Conservation (phyloP, 2,888 invertebrate species). For the Meteorus colon region DNA sequence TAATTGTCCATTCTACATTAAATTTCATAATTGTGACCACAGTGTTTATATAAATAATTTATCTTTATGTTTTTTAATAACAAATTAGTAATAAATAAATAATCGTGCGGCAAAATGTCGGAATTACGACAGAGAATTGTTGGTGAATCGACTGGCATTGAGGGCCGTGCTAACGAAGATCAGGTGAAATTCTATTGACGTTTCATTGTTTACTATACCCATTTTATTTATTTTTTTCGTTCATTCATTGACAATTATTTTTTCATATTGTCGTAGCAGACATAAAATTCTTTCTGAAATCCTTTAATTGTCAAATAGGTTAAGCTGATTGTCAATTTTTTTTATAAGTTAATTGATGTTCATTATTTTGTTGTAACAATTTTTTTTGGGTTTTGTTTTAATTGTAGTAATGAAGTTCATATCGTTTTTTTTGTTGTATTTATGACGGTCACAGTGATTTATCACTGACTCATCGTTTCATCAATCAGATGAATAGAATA, state of each 20-base stretch:
- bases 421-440: neutral
- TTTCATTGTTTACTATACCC: conserved; percentile 40
- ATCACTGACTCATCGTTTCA: neutral
- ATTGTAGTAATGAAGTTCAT: neutral
- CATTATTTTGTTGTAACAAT: neutral
- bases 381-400: neutral
- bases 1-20: conserved; percentile 60
- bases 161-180: conserved; percentile 67
- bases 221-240: neutral
- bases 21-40: conserved; percentile 54
- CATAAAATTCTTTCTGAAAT: conserved; percentile 11
- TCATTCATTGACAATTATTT: conserved; percentile 10
- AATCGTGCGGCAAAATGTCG: conserved; percentile 60
- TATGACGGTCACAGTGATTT: conserved; percentile 19
- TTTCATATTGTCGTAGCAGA: neutral
- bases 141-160: conserved; percentile 60
- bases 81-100: conserved; percentile 22
- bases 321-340: neutral
- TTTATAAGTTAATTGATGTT: neutral
- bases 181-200: conserved; percentile 60
- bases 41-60: conserved; percentile 52
- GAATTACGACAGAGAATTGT: conserved; percentile 67
- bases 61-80: conserved; percentile 38
- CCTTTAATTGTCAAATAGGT: neutral
- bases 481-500: too few species aligned